phyloP scores from a whole-genome alignment of 64 coral and sea anemone species.

The Montipora sp. region DNA sequence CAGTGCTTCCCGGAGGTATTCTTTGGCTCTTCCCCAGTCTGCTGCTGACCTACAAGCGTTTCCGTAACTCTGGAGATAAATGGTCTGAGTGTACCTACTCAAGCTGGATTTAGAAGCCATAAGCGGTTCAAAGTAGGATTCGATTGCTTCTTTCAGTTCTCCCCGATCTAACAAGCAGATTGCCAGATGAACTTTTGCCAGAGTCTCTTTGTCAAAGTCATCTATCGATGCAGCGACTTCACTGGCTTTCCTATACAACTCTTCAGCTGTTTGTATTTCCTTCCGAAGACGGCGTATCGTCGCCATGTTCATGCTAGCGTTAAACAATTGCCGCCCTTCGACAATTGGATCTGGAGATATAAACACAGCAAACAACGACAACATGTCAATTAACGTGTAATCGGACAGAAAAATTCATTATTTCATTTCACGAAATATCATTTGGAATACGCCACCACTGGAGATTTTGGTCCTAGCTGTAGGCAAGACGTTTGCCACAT shows the following conservation, averaged over 20 bases:
- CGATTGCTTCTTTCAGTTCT: constrained; percentile 59
- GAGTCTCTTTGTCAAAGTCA: constrained; percentile 45
- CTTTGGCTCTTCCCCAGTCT: constrained; percentile 68
- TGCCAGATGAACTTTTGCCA: constrained; percentile 72
- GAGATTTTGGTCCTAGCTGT: no score
- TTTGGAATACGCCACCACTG: no score
- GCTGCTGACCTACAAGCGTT: constrained; percentile 74
- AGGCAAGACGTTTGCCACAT: no score
- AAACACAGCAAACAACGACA: background rate
- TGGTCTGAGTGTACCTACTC: constrained; percentile 19
- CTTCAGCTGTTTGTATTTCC: constrained; percentile 38
- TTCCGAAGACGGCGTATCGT: constrained; percentile 57
- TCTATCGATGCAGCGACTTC: constrained; percentile 13
- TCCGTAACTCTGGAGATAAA: constrained; percentile 73
- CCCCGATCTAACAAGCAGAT: constrained; percentile 72
- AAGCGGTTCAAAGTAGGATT: constrained; percentile 50
- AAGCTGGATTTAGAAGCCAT: constrained; percentile 24
- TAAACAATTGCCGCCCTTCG: constrained; percentile 14
- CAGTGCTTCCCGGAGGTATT: constrained; percentile 64
- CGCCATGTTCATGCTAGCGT: constrained; percentile 43
- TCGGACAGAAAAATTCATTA: no score
- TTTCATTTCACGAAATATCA: no score
- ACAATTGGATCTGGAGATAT: constrained; percentile 17
- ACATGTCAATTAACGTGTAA: no score
- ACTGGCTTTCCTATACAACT: constrained; percentile 40